These are phyloP conservation scores for Atractosteus spatula DNA, from an alignment of 2,113 vertebrate genomes.

Conservation along the genomic window DNA sequence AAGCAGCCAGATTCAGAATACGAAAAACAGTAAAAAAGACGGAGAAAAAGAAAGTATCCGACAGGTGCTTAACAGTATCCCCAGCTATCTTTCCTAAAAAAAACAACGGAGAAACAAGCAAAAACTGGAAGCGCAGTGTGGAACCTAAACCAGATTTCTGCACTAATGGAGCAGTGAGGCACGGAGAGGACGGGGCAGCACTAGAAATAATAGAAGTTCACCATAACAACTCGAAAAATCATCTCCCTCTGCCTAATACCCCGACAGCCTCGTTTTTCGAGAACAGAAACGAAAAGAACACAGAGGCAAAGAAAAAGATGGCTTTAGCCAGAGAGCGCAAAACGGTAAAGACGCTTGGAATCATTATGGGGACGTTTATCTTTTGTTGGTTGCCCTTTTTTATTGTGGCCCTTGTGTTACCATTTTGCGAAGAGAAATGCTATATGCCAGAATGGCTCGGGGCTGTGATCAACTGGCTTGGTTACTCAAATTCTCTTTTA, in stretches of 20 bases:
- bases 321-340: constrained; percentile 90
- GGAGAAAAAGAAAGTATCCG: constrained; percentile 69
- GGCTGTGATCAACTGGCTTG: constrained; percentile 94
- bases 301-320: constrained; percentile 82
- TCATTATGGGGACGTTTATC: constrained; percentile 98
- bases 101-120: constrained; percentile 66
- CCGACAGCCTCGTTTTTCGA: constrained; percentile 61
- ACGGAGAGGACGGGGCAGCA: constrained; percentile 70
- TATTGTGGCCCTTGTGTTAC: constrained; percentile 90
- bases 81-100: constrained; percentile 65
- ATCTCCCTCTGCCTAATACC: constrained; percentile 78
- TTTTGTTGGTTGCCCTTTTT: constrained; percentile 98
- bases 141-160: constrained; percentile 64
- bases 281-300: constrained; percentile 73
- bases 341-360: constrained; percentile 93
- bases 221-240: constrained; percentile 72
- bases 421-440: constrained; percentile 86
- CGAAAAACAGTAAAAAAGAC: constrained; percentile 87
- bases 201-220: constrained; percentile 85
- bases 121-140: constrained; percentile 65
- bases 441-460: constrained; percentile 84
- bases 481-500: constrained; percentile 95
- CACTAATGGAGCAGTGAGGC: constrained; percentile 78
- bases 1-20: constrained; percentile 90
- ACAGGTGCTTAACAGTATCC: constrained; percentile 64